Base-by-base conservation (phyloP, 2,888 invertebrate species). In the Amphipyra berbera region DNA sequence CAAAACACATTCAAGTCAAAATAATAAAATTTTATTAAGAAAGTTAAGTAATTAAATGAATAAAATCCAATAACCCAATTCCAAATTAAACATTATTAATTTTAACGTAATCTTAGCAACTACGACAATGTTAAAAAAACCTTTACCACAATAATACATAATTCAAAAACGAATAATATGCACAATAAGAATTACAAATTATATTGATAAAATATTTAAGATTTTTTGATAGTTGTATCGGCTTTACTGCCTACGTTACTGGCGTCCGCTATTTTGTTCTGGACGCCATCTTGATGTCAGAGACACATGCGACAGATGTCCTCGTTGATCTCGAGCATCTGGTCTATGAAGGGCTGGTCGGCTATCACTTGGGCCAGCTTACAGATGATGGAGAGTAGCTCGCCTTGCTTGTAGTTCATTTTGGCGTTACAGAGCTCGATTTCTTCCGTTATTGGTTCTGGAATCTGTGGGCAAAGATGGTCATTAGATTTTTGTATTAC, bases 291-390 rank as follows among this genome's bases (percentile, higher is more conserved):
- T 82, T 80, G 78, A 58, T 85, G 87, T 91, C 87, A 94, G 88
- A 97, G 96, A 71, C 97, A 97, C 92, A 98, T 95, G 82, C 96
- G 96, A 89, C 97, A 97, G 87, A 98, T 98, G 85, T 97, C 96
- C 72, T 97, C 96, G 92, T 98, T 98, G 84, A 98, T 97, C 78
- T 96, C 96, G 75, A 98, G 93, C 83, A 97, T 95, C 90, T 98
- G 97, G 52, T 95, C 95, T 80, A 98, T 95, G 88, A 97, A 98
- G 64, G 95, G 92, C 77, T 96, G 95, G 89, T 98, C 97, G 52
- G 95, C 91, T 84, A 98, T 95, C 54, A 97, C 96, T 68, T 95
- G 95, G 15, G 97, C 96, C 56, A 98, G 92, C 61, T 96, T 95
- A 79, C 95, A 95, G 69, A 98, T 95, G 61, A 97, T 95, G 63